Conservation (phyloP, 1,140 invertebrate genomes). For the Dolichoris vasculosae region DNA sequence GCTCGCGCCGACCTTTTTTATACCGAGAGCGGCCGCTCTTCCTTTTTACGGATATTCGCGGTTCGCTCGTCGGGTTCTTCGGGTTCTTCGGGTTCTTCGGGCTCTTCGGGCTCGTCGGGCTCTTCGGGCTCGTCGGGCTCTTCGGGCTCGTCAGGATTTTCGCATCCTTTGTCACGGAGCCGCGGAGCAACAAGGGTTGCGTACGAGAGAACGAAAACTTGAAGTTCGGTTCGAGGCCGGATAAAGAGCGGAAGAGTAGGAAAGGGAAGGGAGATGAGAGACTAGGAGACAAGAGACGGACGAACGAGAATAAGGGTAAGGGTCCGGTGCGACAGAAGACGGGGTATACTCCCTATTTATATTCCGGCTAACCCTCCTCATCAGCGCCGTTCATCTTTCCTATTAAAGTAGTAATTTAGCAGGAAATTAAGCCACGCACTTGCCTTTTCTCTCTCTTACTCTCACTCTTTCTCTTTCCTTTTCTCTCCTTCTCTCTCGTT, state of each 20-base stretch:
- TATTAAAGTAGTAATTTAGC: conserved; percentile 77
- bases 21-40: not conserved
- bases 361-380: conserved; percentile 75
- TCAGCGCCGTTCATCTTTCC: conserved; percentile 75
- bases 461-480: conserved; percentile 50
- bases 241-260: conserved; percentile 28
- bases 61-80: conserved; percentile 54
- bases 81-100: conserved; percentile 47
- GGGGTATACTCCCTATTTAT: conserved; percentile 71
- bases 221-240: not conserved
- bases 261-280: conserved; percentile 55
- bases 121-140: conserved; percentile 56
- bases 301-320: conserved; percentile 52
- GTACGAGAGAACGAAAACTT: not conserved
- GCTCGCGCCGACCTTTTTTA: conserved; percentile 40
- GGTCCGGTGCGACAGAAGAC: conserved; percentile 53
- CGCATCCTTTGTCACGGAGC: conserved; percentile 56
- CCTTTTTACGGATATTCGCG: conserved; percentile 9
- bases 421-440: conserved; percentile 76
- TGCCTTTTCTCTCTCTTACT: conserved; percentile 59
- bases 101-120: conserved; percentile 56
- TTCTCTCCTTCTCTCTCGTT: conserved; percentile 42
- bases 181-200: conserved; percentile 18
- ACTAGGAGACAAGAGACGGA: conserved; percentile 24
- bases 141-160: conserved; percentile 56